A percentile compares a stretch with the other conserved stretches of the same genome.
These are phyloP conservation scores for Ypsolopha scabrella DNA, from an alignment of 2,888 invertebrate genomes.

Conservation along the genomic window DNA sequence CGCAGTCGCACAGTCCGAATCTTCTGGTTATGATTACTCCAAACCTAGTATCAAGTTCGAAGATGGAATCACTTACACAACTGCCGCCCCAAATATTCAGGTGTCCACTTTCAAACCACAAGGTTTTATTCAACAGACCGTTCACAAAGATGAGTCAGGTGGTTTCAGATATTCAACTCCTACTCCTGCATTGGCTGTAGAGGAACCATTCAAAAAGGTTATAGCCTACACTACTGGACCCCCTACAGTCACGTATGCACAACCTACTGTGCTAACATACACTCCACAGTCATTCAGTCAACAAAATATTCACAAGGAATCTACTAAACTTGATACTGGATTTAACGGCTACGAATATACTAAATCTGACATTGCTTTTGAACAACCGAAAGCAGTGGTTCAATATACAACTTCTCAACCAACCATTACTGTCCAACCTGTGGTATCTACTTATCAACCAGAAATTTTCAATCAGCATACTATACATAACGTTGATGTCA, in stretches of 20 bases:
- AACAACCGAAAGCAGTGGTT: conserved; percentile 15
- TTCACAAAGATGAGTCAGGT: conserved; percentile 35
- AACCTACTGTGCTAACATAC: conserved; percentile 25
- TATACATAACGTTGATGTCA: conserved; percentile 36
- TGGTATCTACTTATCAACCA: conserved; percentile 39
- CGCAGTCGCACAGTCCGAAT: conserved; percentile 18
- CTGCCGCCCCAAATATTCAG: conserved; percentile 35
- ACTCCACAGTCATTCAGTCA: conserved; percentile 17
- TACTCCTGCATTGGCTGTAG: conserved; percentile 31
- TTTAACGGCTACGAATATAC: conserved; percentile 5
- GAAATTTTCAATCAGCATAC: conserved; percentile 39
- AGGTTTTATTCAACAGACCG: conserved; percentile 40
- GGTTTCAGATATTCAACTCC: conserved; percentile 42
- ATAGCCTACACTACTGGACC: conserved; percentile 57
- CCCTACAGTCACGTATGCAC: conserved; percentile 25
- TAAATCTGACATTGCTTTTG: conserved; percentile 11
- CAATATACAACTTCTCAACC: conserved; percentile 26
- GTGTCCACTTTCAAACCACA: conserved; percentile 47
- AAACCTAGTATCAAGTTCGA: conserved; percentile 49
- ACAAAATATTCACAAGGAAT: conserved; percentile 13
- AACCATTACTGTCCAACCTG: conserved; percentile 23
- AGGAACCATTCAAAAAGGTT: conserved; percentile 49
- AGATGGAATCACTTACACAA: conserved; percentile 40
- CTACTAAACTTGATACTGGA: conserved; percentile 14
- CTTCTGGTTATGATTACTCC: conserved; percentile 25